Evolutionary conservation across 2,888 invertebrate genomes (phyloP).

Genomic region (Drosophila tripunctata): DNA sequence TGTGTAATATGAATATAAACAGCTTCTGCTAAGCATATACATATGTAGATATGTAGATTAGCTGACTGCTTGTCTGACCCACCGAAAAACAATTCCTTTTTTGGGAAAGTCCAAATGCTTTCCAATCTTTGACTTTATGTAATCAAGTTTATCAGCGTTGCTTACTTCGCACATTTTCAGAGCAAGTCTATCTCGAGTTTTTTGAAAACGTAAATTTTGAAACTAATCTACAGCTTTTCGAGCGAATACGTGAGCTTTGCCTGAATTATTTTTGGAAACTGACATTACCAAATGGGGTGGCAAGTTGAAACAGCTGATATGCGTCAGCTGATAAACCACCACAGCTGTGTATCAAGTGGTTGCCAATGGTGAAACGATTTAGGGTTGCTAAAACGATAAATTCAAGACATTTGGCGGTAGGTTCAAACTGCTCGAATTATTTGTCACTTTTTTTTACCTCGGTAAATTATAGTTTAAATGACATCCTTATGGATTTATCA

Average conservation of each 20-base stretch:
- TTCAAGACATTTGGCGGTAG: conserved; percentile 34
- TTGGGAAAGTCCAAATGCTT: conserved; percentile 94
- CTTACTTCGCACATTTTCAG: conserved; percentile 50
- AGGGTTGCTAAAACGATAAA: conserved; percentile 18
- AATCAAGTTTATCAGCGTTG: conserved; percentile 84
- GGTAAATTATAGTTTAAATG: too few species aligned
- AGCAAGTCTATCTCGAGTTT: background rate
- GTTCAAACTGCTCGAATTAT: too few species aligned
- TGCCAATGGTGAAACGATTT: conserved; percentile 27
- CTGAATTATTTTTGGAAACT: conserved; percentile 7
- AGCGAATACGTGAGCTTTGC: conserved; percentile 20
- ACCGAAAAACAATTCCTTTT: conserved; percentile 93
- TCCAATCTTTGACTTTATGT: conserved; percentile 88
- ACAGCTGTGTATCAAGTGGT: conserved; percentile 38
- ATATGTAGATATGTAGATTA: background rate
- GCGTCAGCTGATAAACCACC: conserved; percentile 31
- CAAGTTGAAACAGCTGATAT: conserved; percentile 22
- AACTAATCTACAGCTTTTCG: background rate
- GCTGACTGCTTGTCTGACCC: conserved; percentile 55
- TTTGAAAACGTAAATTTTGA: conserved; percentile 9
- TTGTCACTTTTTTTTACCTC: background rate
- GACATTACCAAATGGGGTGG: conserved; percentile 10
- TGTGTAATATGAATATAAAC: conserved; percentile 8
- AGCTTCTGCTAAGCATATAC: background rate
- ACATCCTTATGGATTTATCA: too few species aligned